phyloP scores from a whole-genome alignment of 1,140 invertebrate species.

The Drosophila littoralis region DNA sequence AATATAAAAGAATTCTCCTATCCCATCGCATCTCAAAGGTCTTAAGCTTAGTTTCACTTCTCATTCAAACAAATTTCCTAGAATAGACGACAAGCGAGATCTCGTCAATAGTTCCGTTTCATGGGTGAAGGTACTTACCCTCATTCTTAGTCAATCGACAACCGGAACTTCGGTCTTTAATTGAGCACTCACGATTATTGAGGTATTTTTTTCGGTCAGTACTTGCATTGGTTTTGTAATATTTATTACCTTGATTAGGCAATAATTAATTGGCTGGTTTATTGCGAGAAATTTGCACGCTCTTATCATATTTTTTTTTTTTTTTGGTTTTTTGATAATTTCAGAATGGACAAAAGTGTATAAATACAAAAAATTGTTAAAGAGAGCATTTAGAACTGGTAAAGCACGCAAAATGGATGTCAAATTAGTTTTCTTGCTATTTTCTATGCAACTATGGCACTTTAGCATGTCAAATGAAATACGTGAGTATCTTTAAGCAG shows the following conservation, averaged over 20 bases:
- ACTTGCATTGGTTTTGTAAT: background rate
- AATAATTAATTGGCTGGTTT: background rate
- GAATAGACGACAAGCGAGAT: too few relatives aligned
- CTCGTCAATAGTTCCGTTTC: background rate
- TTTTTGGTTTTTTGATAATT: background rate
- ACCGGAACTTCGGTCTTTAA: background rate
- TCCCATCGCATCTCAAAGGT: background rate
- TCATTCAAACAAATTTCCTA: too few relatives aligned
- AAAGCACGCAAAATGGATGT: slow-evolving; percentile 7
- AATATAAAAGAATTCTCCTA: background rate
- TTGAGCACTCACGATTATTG: background rate
- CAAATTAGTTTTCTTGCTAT: slow-evolving; percentile 1
- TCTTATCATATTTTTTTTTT: slow-evolving; percentile 7
- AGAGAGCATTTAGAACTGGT: background rate
- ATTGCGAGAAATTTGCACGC: background rate
- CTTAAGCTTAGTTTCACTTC: too few relatives aligned
- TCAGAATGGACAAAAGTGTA: background rate
- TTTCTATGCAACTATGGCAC: slow-evolving; percentile 8
- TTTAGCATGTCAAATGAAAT: background rate
- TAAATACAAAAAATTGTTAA: background rate
- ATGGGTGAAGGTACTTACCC: background rate
- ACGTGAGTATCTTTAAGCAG: slow-evolving; percentile 8
- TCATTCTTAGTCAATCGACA: background rate
- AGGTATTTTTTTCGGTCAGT: background rate
- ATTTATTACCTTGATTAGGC: background rate